Percentiles rank a stretch among this genome's conserved stretches.
These are phyloP conservation scores for Neoitamus cyanurus DNA, from an alignment of 2,888 invertebrate species.

Conservation along the genomic window DNA sequence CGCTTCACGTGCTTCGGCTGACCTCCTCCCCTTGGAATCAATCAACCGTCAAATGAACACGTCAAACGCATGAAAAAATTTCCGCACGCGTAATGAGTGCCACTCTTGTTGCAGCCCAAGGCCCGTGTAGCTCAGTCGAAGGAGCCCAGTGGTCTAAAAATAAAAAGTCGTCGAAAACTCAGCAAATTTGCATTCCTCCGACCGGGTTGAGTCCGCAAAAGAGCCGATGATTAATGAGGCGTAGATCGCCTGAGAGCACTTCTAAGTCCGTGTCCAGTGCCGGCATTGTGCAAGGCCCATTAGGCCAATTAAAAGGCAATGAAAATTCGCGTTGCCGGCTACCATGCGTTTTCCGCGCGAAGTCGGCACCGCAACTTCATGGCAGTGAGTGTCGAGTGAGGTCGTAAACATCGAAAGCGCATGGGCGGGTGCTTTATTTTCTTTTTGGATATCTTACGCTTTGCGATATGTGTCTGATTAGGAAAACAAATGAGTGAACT, in stretches of 20 bases:
- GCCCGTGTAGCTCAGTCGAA: too few species aligned
- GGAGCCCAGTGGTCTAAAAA: background rate
- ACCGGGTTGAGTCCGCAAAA: background rate
- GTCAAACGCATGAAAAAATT: background rate
- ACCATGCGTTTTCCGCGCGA: too few species aligned
- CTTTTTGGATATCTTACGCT: background rate
- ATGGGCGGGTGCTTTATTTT: background rate
- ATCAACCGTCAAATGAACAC: background rate
- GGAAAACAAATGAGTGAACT: background rate
- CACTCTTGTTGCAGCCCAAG: too few species aligned
- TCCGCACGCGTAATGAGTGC: background rate
- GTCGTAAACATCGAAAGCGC: background rate
- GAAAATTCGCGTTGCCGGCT: background rate
- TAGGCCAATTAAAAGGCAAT: conserved; percentile 7
- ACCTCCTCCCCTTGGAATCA: background rate
- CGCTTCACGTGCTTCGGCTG: background rate
- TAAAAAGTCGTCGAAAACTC: background rate
- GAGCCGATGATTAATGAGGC: conserved; percentile 1
- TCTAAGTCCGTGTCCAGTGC: conserved; percentile 2
- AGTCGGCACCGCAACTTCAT: too few species aligned
- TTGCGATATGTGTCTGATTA: background rate
- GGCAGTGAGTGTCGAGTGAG: too few species aligned
- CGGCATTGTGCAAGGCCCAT: background rate
- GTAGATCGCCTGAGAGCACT: conserved; percentile 37
- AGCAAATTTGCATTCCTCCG: background rate